phyloP scores from a whole-genome alignment of 1,140 invertebrate genomes.

The Aethina tumida region DNA sequence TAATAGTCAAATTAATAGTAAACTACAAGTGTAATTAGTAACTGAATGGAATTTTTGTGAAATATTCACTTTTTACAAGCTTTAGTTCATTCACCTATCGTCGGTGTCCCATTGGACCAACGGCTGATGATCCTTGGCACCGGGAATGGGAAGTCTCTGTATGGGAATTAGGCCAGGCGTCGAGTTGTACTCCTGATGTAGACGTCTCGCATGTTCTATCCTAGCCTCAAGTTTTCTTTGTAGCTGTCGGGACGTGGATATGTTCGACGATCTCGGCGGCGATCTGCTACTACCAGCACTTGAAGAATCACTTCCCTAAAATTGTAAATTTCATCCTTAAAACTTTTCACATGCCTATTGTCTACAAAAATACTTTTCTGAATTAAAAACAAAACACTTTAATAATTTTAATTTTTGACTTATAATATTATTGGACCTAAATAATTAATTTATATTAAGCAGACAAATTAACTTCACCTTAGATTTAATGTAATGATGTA shows the following conservation, averaged over 20 bases:
- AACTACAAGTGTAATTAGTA: too few species aligned
- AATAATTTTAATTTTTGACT: too few species aligned
- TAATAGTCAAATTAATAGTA: too few species aligned
- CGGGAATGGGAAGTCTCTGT: constrained; percentile 47
- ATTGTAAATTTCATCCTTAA: constrained; percentile 9
- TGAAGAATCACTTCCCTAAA: constrained; percentile 30
- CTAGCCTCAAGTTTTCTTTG: constrained; percentile 38
- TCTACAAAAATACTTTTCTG: too few species aligned
- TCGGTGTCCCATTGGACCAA: constrained; percentile 49
- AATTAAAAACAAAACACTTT: too few species aligned
- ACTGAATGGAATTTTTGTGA: too few species aligned
- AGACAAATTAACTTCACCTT: too few species aligned
- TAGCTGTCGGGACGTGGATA: constrained; percentile 24
- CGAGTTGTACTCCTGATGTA: constrained; percentile 45
- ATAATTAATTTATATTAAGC: too few species aligned
- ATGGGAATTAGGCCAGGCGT: constrained; percentile 45
- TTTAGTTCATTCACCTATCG: constrained; percentile 35
- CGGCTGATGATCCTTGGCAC: constrained; percentile 45
- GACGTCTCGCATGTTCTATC: constrained; percentile 47
- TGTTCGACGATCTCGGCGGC: constrained; percentile 17
- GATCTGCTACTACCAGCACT: constrained; percentile 30
- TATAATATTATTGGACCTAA: too few species aligned
- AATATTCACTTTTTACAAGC: too few species aligned
- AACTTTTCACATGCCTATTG: too few species aligned
- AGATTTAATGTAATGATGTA: too few species aligned